phyloP scores from a whole-genome alignment of 2,888 invertebrate genomes.

The Limenitis camilla region DNA sequence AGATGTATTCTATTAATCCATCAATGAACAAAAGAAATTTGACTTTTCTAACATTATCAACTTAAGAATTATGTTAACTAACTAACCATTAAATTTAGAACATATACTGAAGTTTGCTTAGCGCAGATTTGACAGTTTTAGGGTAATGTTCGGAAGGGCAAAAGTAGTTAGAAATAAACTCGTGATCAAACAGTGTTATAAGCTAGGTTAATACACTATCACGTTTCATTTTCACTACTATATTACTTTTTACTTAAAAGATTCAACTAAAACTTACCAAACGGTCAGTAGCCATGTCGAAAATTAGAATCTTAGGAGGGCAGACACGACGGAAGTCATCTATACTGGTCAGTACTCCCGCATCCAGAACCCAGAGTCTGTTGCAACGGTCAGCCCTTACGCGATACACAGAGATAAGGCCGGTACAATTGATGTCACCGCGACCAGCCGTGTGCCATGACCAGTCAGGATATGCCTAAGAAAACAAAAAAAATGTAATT shows the following conservation, averaged over 20 bases:
- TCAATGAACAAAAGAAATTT: no score
- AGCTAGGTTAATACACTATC: no score
- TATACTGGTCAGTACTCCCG: conserved; percentile 81
- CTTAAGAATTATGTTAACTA: no score
- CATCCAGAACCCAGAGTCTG: conserved; percentile 87
- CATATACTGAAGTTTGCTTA: no score
- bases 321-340: conserved; percentile 80
- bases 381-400: conserved; percentile 85
- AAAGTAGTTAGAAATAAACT: no score
- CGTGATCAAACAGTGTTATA: no score
- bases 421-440: conserved; percentile 82
- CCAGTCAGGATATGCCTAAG: conserved; percentile 83
- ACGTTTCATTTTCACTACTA: not conserved
- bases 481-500: conserved; percentile 9
- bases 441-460: conserved; percentile 83
- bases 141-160: no score
- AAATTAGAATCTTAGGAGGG: conserved; percentile 86
- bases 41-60: no score
- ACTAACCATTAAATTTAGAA: no score
- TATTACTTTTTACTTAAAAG: not conserved
- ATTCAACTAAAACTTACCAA: conserved; percentile 65
- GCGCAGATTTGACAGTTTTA: no score
- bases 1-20: no score
- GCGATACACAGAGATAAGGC: conserved; percentile 86
- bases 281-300: conserved; percentile 83